phyloP scores from a whole-genome alignment of 2,797 vertebrate species.

The Trachurus trachurus region DNA sequence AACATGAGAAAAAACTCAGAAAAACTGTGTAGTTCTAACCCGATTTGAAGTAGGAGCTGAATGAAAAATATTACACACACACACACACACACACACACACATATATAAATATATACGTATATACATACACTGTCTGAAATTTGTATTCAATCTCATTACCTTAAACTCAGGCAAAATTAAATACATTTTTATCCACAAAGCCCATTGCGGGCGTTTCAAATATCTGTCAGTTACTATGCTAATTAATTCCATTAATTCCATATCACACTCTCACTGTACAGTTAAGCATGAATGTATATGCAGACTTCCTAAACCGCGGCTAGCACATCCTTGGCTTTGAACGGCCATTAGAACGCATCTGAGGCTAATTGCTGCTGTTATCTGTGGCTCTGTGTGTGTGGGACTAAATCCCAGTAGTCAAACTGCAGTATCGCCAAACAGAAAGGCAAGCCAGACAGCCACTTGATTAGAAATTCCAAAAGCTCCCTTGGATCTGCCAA shows the following conservation, averaged over 20 bases:
- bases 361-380: slow-evolving; percentile 69
- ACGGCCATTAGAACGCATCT: slow-evolving; percentile 49
- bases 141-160: slow-evolving; percentile 32
- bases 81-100: too few species aligned
- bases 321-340: slow-evolving; percentile 45
- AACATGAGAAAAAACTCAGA: slow-evolving; percentile 14
- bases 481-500: slow-evolving; percentile 74
- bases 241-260: slow-evolving; percentile 60
- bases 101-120: too few species aligned
- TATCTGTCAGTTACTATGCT: slow-evolving; percentile 60
- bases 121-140: not conserved
- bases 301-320: slow-evolving; percentile 40
- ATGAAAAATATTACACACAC: not conserved
- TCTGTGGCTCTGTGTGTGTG: slow-evolving; percentile 54
- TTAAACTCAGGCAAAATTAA: slow-evolving; percentile 31
- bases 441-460: slow-evolving; percentile 64
- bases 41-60: not conserved
- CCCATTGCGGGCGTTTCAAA: slow-evolving; percentile 39
- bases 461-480: slow-evolving; percentile 79
- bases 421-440: slow-evolving; percentile 66
- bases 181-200: slow-evolving; percentile 38
- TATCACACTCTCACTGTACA: slow-evolving; percentile 46
- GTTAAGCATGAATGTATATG: slow-evolving; percentile 26
- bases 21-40: slow-evolving; percentile 8
- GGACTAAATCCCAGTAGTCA: slow-evolving; percentile 64